Evolutionary conservation across 37 sponge, comb jelly and placozoan genomes (phyloP).

Genomic region (Chondrosia reniformis): DNA sequence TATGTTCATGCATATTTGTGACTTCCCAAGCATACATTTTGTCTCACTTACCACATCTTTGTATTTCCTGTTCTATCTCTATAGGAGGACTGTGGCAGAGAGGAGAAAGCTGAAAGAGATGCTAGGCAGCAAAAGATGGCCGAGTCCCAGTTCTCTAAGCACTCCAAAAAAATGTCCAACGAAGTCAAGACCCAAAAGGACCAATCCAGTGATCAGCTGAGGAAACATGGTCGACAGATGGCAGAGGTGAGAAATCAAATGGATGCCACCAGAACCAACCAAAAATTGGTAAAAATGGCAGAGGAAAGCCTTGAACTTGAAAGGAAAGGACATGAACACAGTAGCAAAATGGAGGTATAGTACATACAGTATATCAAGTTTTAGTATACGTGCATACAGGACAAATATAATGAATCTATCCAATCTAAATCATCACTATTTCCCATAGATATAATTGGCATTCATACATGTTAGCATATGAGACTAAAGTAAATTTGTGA

Average conservation of each 20-base stretch:
- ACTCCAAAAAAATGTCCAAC: not conserved
- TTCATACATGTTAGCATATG: no score
- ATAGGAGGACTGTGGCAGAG: slow-evolving; percentile 9
- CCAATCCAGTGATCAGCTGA: not conserved
- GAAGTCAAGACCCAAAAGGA: not conserved
- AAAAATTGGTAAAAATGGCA: slow-evolving; percentile 14
- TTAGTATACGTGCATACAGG: no score
- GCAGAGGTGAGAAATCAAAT: not conserved
- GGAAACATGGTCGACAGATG: not conserved
- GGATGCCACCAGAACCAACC: not conserved
- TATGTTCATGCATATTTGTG: no score
- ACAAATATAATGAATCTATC: no score
- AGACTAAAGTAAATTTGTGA: no score
- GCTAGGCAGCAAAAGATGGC: not conserved
- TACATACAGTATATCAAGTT: no score
- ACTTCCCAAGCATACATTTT: no score
- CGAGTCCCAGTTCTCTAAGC: not conserved
- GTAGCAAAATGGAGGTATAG: slow-evolving; percentile 7
- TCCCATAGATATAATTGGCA: no score
- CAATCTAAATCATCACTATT: no score
- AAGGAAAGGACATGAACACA: slow-evolving; percentile 3
- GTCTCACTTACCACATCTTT: no score
- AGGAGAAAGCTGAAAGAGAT: not conserved
- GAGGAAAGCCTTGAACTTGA: slow-evolving; percentile 21
- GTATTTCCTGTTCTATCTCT: not conserved